Conservation (phyloP, 2,797 vertebrate genomes). For the Oryzias dopingdopingensis region DNA sequence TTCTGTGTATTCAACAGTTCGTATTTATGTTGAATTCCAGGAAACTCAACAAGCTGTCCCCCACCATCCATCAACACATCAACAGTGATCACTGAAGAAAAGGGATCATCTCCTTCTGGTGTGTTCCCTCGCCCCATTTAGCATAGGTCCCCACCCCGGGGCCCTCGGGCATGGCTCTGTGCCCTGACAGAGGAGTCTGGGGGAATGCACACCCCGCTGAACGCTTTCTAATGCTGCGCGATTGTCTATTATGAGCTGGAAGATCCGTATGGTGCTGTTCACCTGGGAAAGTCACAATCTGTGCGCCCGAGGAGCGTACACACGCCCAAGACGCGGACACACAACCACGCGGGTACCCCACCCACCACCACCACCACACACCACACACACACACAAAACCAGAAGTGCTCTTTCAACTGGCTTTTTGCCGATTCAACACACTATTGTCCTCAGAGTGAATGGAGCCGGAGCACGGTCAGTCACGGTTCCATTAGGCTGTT, state of each 20-base stretch:
- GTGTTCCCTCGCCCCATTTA: conserved; percentile 70
- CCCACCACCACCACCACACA: too few species aligned
- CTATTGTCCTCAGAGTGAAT: conserved; percentile 70
- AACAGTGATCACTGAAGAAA: conserved; percentile 61
- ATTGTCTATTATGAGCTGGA: conserved; percentile 67
- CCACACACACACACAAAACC: not conserved
- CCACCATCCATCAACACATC: conserved; percentile 51
- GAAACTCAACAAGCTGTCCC: conserved; percentile 73
- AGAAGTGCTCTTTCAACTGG: conserved; percentile 49
- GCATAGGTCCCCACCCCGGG: conserved; percentile 72
- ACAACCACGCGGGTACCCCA: not conserved
- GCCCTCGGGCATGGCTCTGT: conserved; percentile 72
- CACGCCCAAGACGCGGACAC: conserved; percentile 14
- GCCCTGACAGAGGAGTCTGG: conserved; percentile 65
- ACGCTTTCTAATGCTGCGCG: conserved; percentile 68
- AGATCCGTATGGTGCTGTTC: conserved; percentile 71
- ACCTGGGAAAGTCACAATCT: conserved; percentile 81
- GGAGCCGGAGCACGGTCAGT: conserved; percentile 71
- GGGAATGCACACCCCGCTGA: conserved; percentile 71
- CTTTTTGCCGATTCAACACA: conserved; percentile 69
- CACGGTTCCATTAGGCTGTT: conserved; percentile 62
- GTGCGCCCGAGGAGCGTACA: conserved; percentile 46
- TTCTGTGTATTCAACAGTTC: conserved; percentile 56
- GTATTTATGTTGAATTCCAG: conserved; percentile 50
- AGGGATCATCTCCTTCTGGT: conserved; percentile 71